Evolutionary conservation across 2,888 invertebrate species (phyloP), one percentile per base, ranked within the genome.

Genomic region (Drosophila greeni): DNA sequence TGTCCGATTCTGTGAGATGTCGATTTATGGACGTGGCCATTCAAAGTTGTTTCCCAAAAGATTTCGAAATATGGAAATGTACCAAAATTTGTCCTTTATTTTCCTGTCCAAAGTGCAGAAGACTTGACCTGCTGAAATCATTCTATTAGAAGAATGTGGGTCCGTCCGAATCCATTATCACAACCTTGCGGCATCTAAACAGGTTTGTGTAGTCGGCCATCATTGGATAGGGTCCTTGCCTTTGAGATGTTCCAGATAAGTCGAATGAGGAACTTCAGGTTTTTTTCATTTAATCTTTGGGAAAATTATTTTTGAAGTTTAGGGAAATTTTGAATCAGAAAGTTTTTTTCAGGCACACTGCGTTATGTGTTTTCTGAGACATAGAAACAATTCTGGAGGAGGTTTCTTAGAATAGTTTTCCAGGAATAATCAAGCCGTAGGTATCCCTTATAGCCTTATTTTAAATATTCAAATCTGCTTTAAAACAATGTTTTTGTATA

Each of bases 181-280:
- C 75, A 68, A 81, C 60, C 12, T 66, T 70, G 5, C 65, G 73
- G 57, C 84, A 77, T 47, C 60, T 56, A 29, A 81, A 78, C 16
- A 78, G 52, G 43, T 72, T 69, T 1, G 84, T 78, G 36, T 20
- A 66, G 52, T 78, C 77, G 12, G 77, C 68, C 77, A 78, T 78
- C 1, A 16, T 59, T 23, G 6, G 9, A n/a, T 8, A 7, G 1
- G 1, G 34, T 16, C 1, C 40, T 37, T 23, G 11, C 16, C 4
- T 20, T 43, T 45, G 12, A 18, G 5, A 9, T 49, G 26, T 58
- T 68, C 18, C 12, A 23, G 23, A 14, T 37, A 36, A 1, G 1
- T 11, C 11, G 20, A n/a, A n/a, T 8, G 16, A 42, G 26, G 3
- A 16, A 43, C 7, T 26, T 42, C 2, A n/a, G n/a, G 5, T 9